Base-by-base conservation (phyloP, 2,888 invertebrate genomes). In the Xylota segnis region DNA sequence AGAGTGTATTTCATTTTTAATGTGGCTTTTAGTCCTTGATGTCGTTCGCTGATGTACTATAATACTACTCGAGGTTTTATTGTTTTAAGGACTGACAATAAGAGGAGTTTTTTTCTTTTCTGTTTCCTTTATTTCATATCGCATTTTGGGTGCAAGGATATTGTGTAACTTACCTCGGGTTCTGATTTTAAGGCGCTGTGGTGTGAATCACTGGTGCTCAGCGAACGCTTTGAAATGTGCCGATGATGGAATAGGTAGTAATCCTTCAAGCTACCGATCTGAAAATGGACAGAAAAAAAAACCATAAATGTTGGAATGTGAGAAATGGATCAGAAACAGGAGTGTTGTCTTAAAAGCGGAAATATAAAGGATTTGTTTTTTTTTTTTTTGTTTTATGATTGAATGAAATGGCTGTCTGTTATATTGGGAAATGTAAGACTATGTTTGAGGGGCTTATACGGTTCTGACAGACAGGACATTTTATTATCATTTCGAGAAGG, bases 201-300 rank as follows among this genome's bases (percentile, higher is more conserved):
- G 93, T 97, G 97, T 89, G 95, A 94, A 89, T 95, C 94, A 92
- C 96, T 97, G 83, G 95, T 94, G 88, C 95, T 94, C 68, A 96
- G 92, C 10, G 98, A 98, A 88, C 98, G 94, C 93, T 97, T 98
- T 91, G 96, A 95, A 79, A 98, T 94, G 89, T 95, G 95, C 88
- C 95, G 95, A 92, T 98, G 98, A 90, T 96, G 96, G 91, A 98
- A 95, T 89, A 98, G 93, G 92, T 96, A 98, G 93, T 95, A 98
- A 89, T 96, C 95, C 90, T 96, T 95, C 91, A 98, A 93, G 84
- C 96, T 95, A 87, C 98, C 98, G 91, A 98, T 97, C 98, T 98
- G 95, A 90, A 94, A 93, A 91, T 90, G 89, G 89, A 77, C 68
- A 52, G 66, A 76, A 61, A 86, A 47, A 23, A 23, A 2, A 23